Base-by-base conservation (phyloP, 1,140 invertebrate species). In the Drosophila tsacasi region DNA sequence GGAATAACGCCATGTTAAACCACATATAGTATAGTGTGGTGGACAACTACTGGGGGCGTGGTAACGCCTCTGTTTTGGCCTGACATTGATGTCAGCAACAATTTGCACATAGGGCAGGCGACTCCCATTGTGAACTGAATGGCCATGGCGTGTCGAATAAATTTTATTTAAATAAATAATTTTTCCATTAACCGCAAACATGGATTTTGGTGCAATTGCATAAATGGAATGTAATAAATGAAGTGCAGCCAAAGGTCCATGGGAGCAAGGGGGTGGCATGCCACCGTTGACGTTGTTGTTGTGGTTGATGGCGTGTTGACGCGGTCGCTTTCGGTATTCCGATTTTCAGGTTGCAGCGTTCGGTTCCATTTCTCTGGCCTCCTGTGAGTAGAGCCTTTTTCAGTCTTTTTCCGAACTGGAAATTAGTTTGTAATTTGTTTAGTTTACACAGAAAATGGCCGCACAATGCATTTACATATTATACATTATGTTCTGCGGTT, bases 141-240 rank as follows among this genome's bases (percentile, higher is more conserved):
- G 27, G 57, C 47, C 60, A 58, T 69, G 68, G 65, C 63, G 79
- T 82, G 83, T 82, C 57, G 67, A 73, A 86, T 86, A 87, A 82
- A 83, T 87, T 80, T 42, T 87, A 83, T 87, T 87, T 87, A 80
- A 86, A 87, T 87, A 87, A 87, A 87, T 87, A 80, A 87, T 87
- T 87, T 86, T 87, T 87, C 83, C 83, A 87, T 87, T 87, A 87
- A 83, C 83, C 83, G 79, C 83, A 87, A 87, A 87, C 79, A 87
- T 87, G 79, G 83, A 87, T 87, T 87, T 87, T 76, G 80, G 76
- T 60, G 83, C 79, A 86, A 83, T 87, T 87, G 83, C 83, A 83
- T 83, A 83, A 86, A 86, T 83, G 83, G 76, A 86, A 83, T 83
- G 76, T 61, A 83, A 83, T 83, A 83, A 83, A 83, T 79, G 81